Percentiles rank a stretch among this genome's conserved stretches.
Conservation (phyloP, 2,888 invertebrate genomes). For the Neoitamus cyanurus region DNA sequence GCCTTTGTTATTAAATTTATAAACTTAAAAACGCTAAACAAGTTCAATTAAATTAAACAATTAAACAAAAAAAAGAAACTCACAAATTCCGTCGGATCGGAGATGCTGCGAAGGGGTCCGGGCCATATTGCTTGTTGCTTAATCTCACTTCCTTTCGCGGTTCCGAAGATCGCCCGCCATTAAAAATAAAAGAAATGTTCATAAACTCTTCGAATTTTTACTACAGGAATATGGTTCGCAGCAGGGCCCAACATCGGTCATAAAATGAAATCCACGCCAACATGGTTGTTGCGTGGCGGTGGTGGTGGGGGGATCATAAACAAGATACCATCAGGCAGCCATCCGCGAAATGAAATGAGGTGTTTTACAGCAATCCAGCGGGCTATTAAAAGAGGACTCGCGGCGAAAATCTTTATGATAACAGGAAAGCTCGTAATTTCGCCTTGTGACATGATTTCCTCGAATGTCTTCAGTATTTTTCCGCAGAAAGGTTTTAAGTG, state of each 20-base stretch:
- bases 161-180: background rate
- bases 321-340: constrained; percentile 21
- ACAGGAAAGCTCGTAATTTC: constrained; percentile 33
- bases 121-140: background rate
- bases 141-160: background rate
- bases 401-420: constrained; percentile 24
- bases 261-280: background rate
- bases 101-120: too few species aligned
- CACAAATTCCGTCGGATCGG: too few species aligned
- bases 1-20: too few species aligned
- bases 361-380: constrained; percentile 49
- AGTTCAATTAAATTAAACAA: too few species aligned
- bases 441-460: constrained; percentile 28
- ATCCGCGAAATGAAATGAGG: constrained; percentile 46
- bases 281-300: background rate
- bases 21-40: too few species aligned
- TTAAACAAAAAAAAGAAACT: too few species aligned
- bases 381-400: constrained; percentile 40
- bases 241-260: background rate
- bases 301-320: background rate
- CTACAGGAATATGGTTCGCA: background rate
- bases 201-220: constrained; percentile 19
- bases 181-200: background rate
- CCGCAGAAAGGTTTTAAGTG: constrained; percentile 22
- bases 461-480: constrained; percentile 26